phyloP scores from a whole-genome alignment of 2,113 vertebrate genomes.

The Ardeotis arabs region DNA sequence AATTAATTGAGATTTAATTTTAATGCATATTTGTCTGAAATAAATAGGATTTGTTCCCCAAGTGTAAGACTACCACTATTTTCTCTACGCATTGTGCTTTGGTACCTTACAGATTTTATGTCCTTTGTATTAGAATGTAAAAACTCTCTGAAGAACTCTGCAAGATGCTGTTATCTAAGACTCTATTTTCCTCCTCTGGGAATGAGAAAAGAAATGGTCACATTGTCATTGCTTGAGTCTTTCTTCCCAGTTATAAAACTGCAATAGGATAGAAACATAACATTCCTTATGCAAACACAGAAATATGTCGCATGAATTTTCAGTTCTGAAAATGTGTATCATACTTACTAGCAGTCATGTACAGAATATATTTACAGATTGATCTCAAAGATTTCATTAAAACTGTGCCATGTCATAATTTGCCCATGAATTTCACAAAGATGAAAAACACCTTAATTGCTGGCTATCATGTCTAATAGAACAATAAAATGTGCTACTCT shows the following conservation, averaged over 20 bases:
- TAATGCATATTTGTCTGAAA: constrained; percentile 61
- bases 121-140: constrained; percentile 67
- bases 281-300: constrained; percentile 87
- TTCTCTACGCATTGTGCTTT: constrained; percentile 80
- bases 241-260: constrained; percentile 74
- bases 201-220: constrained; percentile 74
- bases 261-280: constrained; percentile 77
- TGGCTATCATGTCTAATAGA: constrained; percentile 78
- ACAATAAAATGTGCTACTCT: constrained; percentile 67
- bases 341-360: constrained; percentile 97
- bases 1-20: constrained; percentile 50
- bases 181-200: constrained; percentile 61
- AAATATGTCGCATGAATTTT: constrained; percentile 90
- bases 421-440: constrained; percentile 83
- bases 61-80: constrained; percentile 23
- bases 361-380: constrained; percentile 96
- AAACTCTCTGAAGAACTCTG: constrained; percentile 65
- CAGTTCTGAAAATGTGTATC: constrained; percentile 94
- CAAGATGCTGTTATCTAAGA: constrained; percentile 54
- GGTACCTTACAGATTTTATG: constrained; percentile 67
- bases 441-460: constrained; percentile 94
- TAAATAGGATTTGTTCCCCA: constrained; percentile 28
- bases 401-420: constrained; percentile 86
- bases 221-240: constrained; percentile 78
- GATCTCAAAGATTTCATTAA: constrained; percentile 92